Percentiles rank a stretch among this genome's conserved stretches.
Conservation (phyloP, 2,888 invertebrate species). For the Drosophila nigritarsus region DNA sequence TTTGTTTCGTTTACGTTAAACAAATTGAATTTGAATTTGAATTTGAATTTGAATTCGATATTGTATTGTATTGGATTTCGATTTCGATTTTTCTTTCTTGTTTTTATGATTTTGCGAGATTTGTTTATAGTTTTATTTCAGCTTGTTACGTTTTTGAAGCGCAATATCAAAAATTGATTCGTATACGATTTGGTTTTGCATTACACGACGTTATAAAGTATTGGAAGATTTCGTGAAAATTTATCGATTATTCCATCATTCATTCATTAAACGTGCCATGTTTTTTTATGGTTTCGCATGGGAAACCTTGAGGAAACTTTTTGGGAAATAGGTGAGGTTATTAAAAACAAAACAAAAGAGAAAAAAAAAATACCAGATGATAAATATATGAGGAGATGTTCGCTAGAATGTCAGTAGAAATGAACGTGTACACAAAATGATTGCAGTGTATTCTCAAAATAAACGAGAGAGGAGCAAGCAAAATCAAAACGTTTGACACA, state of each 20-base stretch:
- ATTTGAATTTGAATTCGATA: slow-evolving; percentile 19
- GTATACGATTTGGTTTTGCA: slow-evolving; percentile 1
- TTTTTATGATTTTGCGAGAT: slow-evolving; percentile 36
- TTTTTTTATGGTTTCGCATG: slow-evolving; percentile 42
- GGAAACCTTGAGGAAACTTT: slow-evolving; percentile 16
- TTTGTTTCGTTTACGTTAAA: slow-evolving; percentile 45
- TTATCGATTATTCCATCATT: slow-evolving; percentile 23
- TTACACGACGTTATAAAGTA: slow-evolving; percentile 39
- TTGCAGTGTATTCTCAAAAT: slow-evolving; percentile 12
- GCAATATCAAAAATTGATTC: slow-evolving; percentile 20
- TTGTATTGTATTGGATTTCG: no score
- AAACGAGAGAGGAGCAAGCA: slow-evolving; percentile 63
- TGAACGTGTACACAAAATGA: slow-evolving; percentile 7
- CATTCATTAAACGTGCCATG: slow-evolving; percentile 68
- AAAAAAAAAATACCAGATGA: slow-evolving; percentile 6
- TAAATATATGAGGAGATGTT: slow-evolving; percentile 8
- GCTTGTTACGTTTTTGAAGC: slow-evolving; percentile 24
- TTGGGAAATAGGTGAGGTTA: slow-evolving; percentile 24
- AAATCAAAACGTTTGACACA: slow-evolving; percentile 44
- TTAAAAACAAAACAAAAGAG: slow-evolving; percentile 8
- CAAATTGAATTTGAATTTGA: slow-evolving; percentile 1
- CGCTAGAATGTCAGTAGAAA: not conserved
- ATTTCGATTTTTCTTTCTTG: slow-evolving; percentile 21
- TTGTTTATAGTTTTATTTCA: slow-evolving; percentile 24
- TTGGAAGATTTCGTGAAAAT: slow-evolving; percentile 25